phyloP scores from a whole-genome alignment of 2,113 vertebrate genomes.

The Gymnocephalus cernua region DNA sequence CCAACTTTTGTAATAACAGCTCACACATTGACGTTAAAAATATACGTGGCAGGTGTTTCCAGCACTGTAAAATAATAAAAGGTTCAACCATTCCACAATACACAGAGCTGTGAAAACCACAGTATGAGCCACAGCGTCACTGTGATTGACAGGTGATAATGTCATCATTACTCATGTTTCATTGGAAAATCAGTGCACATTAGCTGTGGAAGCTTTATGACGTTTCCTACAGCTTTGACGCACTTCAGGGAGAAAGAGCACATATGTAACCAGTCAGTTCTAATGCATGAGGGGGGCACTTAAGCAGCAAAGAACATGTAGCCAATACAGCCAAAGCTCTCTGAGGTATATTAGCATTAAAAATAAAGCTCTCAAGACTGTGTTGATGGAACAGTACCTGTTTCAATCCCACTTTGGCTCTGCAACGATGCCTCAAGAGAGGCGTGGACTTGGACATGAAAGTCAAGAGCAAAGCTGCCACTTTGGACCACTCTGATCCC shows the following conservation, averaged over 20 bases:
- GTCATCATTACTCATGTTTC: conserved; percentile 58
- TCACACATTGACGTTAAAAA: conserved; percentile 27
- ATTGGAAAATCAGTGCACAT: conserved; percentile 59
- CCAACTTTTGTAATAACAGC: conserved; percentile 9
- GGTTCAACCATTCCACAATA: conserved; percentile 22
- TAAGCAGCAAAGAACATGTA: conserved; percentile 34
- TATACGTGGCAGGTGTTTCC: conserved; percentile 43
- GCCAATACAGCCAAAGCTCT: conserved; percentile 19
- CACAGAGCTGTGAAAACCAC: conserved; percentile 35
- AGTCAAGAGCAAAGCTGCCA: conserved; percentile 37
- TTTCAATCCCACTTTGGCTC: conserved; percentile 38
- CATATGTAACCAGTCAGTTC: conserved; percentile 55
- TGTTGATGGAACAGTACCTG: conserved; percentile 5
- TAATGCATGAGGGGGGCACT: conserved; percentile 31
- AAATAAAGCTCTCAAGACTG: conserved; percentile 33
- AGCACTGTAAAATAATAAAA: conserved; percentile 20
- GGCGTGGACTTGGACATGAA: conserved; percentile 26
- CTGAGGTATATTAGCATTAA: conserved; percentile 39
- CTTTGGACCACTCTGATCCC: conserved; percentile 33
- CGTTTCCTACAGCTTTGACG: conserved; percentile 51
- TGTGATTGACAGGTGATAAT: conserved; percentile 55
- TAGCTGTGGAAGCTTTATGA: conserved; percentile 47
- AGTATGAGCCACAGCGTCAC: conserved; percentile 8
- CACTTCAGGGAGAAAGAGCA: conserved; percentile 45
- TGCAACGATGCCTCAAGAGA: conserved; percentile 5